Evolutionary conservation across 2,797 vertebrate species (phyloP), one percentile per base, ranked within the genome.

Genomic region (Pseudochirops corinnae): DNA sequence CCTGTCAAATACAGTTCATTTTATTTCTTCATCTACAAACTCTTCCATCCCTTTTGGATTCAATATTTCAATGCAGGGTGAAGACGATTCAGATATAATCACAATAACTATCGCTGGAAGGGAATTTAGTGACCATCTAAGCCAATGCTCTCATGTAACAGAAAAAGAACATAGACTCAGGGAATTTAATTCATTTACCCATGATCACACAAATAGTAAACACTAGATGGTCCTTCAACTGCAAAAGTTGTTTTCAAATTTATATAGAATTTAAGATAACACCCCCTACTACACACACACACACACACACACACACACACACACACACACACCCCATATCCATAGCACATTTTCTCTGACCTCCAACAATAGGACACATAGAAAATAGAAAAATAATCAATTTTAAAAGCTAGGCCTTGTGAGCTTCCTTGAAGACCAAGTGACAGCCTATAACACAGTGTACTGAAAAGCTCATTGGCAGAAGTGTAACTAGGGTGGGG

Each of bases 1-100:
- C 4, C 90, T 62, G 67, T 97, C 31, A 95, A 92, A 96, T n/a
- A 33, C 67, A 94, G 92, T 92, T 92, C 90, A 82, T 53, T 60
- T 93, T 91, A 5, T 60, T 1, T 90, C 93, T 95, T 94, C 92
- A 50, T 0, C 24, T 94, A 50, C 26, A 46, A 87, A 87, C 74
- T 87, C 7, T 87, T 87, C 74, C 21, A 46, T 50, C 74, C 28
- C 92, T 56, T 95, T 95, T 96, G n/a, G 5, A 53, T 56, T 14
- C 4, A 1, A 10, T 18, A 29, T 87, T 52, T 28, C 33, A 55
- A 74, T 26, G 46, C 21, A 94, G 24, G 28, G 10, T 57, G 5
- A 7, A 91, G 16, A 31, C 50, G 50, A 46, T 50, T 87, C 3
- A 11, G 21, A 87, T 87, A 50, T 4, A 26, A 82, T 82, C 18